Conservation (phyloP, 2,888 invertebrate species). For the Chaetoderma sp. region DNA sequence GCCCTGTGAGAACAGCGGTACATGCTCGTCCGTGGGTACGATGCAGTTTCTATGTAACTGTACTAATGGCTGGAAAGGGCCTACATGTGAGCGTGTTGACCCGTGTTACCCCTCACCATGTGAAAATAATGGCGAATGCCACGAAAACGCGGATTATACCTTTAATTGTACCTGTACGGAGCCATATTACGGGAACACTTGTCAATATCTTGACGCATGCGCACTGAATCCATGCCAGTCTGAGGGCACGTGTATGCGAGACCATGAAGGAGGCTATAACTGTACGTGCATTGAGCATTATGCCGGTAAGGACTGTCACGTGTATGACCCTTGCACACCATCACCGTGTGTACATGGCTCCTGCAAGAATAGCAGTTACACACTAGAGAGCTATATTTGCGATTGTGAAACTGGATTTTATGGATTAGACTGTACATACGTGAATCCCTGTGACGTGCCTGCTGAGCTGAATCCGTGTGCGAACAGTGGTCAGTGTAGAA, state of each 20-base stretch:
- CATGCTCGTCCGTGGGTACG: neutral
- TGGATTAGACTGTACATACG: constrained; percentile 36
- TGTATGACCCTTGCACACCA: constrained; percentile 6
- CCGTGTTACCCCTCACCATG: constrained; percentile 43
- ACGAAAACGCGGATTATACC: constrained; percentile 32
- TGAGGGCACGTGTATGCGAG: constrained; percentile 31
- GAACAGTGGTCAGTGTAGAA: constrained; percentile 55
- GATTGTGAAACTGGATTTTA: constrained; percentile 36
- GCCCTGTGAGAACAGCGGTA: constrained; percentile 3
- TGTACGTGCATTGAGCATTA: constrained; percentile 22
- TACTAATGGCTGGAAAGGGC: constrained; percentile 44
- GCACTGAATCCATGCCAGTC: constrained; percentile 27
- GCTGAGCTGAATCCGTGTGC: constrained; percentile 49
- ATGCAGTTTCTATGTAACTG: constrained; percentile 4
- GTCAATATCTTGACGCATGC: constrained; percentile 44
- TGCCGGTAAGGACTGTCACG: constrained; percentile 7
- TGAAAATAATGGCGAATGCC: constrained; percentile 47
- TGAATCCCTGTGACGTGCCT: constrained; percentile 35
- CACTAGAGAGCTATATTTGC: constrained; percentile 28
- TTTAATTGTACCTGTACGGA: constrained; percentile 47
- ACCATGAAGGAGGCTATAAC: neutral
- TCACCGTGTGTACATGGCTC: neutral
- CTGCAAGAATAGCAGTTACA: neutral
- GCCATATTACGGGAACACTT: constrained; percentile 39
- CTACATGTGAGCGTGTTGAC: constrained; percentile 48